A percentile compares a stretch with the other conserved stretches of the same genome.
Evolutionary conservation across 1,140 invertebrate species (phyloP).

Genomic region (Drosophila ambigua): DNA sequence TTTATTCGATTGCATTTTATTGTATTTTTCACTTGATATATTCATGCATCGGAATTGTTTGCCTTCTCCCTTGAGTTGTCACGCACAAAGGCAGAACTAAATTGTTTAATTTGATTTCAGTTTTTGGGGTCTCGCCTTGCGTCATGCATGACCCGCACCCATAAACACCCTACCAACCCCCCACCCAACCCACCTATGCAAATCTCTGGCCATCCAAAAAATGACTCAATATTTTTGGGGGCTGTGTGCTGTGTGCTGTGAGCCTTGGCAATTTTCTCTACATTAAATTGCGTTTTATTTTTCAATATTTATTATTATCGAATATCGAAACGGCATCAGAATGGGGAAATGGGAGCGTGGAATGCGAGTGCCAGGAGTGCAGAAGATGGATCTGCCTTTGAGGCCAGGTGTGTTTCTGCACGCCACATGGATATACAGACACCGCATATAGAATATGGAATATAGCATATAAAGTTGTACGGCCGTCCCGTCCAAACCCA

Average conservation of each 20-base stretch:
- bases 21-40: conserved; percentile 76
- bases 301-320: conserved; percentile 80
- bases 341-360: conserved; percentile 30
- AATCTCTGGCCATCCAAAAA: conserved; percentile 57
- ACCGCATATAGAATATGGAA: conserved; percentile 37
- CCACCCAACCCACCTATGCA: conserved; percentile 39
- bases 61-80: conserved; percentile 80
- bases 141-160: conserved; percentile 55
- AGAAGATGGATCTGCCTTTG: conserved; percentile 24
- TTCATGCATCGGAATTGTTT: conserved; percentile 76
- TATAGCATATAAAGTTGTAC: conserved; percentile 61
- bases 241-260: conserved; percentile 2
- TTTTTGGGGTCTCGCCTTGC: conserved; percentile 56
- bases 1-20: conserved; percentile 75
- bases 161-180: conserved; percentile 8
- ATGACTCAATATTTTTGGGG: conserved; percentile 63
- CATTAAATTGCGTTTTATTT: conserved; percentile 80
- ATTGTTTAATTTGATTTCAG: conserved; percentile 81
- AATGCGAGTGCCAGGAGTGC: conserved; percentile 36
- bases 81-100: conserved; percentile 79
- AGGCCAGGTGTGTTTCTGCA: conserved; percentile 49
- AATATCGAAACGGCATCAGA: conserved; percentile 60
- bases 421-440: conserved; percentile 40
- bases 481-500: conserved; percentile 5
- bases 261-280: conserved; percentile 53